These are phyloP conservation scores for Ypsolopha scabrella DNA, from an alignment of 2,888 invertebrate species.

Conservation along the genomic window DNA sequence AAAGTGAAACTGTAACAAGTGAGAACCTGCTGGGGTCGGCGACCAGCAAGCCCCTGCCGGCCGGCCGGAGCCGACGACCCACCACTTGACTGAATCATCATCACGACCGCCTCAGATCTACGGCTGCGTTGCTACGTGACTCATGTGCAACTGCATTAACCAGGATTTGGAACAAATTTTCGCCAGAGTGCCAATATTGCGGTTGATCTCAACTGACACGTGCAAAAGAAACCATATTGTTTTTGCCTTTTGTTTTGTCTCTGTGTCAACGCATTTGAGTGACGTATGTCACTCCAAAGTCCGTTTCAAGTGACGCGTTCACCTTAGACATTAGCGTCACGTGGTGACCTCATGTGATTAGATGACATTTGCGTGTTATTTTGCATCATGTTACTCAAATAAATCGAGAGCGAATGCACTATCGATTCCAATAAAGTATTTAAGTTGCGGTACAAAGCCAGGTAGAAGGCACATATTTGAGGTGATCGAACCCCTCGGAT, in stretches of 20 bases:
- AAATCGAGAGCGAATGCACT: too few relatives aligned
- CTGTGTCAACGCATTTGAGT: not conserved
- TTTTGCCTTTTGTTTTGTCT: not conserved
- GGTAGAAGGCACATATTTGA: too few relatives aligned
- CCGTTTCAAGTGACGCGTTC: conserved; percentile 21
- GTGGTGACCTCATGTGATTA: conserved; percentile 11
- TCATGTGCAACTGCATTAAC: conserved; percentile 1
- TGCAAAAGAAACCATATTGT: not conserved
- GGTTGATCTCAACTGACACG: not conserved
- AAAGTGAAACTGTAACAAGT: conserved; percentile 66
- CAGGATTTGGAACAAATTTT: not conserved
- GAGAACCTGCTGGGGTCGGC: conserved; percentile 62
- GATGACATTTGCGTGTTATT: not conserved
- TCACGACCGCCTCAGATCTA: conserved; percentile 16
- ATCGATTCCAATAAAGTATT: too few relatives aligned
- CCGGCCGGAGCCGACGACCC: not conserved
- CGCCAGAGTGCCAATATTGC: not conserved
- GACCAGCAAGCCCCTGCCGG: conserved; percentile 34
- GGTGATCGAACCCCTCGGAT: not conserved
- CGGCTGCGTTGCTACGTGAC: not conserved
- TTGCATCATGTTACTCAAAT: not conserved
- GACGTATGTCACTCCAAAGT: not conserved
- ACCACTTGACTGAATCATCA: conserved; percentile 43
- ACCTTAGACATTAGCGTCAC: conserved; percentile 25
- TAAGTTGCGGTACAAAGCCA: too few relatives aligned